Percentiles rank a stretch among this genome's conserved stretches.
Evolutionary conservation across 2,113 vertebrate genomes (phyloP).

Genomic region (Psammodynastes pulverulentus): DNA sequence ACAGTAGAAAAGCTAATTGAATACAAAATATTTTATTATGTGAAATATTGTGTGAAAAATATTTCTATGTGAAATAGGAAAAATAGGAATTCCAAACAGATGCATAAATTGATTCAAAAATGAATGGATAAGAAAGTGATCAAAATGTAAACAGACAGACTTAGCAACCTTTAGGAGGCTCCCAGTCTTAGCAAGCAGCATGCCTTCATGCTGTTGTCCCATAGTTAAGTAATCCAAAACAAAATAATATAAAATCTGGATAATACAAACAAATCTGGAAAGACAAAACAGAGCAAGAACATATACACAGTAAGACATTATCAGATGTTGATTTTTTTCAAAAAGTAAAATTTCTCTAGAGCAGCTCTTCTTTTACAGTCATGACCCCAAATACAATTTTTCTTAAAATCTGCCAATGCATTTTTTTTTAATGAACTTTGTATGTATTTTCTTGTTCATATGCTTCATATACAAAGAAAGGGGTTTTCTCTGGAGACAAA

Average conservation of each 20-base stretch:
- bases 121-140: not conserved
- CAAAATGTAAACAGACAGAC: not conserved
- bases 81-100: not conserved
- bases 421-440: not conserved
- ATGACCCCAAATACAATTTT: not conserved
- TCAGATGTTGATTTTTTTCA: not conserved
- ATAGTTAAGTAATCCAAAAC: not conserved
- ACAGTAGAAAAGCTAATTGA: not conserved
- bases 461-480: not conserved
- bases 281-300: constrained; percentile 23
- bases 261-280: constrained; percentile 33
- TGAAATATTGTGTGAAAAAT: not conserved
- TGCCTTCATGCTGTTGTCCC: too few species aligned
- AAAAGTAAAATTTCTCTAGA: not conserved
- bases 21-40: not conserved
- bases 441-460: not conserved
- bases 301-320: not conserved
- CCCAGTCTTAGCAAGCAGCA: not conserved
- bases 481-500: not conserved
- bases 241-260: not conserved
- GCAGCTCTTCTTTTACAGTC: not conserved
- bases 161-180: not conserved
- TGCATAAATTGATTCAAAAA: not conserved
- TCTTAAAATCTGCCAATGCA: not conserved
- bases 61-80: not conserved